Evolutionary conservation across 1,140 invertebrate species (phyloP), one percentile per base, ranked within the genome.

Genomic region (Brachionus manjavacas): DNA sequence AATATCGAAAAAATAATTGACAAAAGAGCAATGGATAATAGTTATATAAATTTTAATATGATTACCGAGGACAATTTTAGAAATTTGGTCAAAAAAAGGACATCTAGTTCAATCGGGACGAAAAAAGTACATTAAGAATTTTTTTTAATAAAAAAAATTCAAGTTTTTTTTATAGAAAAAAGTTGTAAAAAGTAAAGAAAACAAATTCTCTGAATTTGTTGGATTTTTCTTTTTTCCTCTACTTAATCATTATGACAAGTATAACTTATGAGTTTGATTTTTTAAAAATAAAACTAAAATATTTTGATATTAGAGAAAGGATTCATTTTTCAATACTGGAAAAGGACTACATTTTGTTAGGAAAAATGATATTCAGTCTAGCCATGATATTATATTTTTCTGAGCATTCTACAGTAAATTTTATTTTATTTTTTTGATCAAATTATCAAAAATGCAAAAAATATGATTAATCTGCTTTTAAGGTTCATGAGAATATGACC

Each of bases 181-280:
- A 68, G 25, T 31, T 2, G 66, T 31, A 14, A 68, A 72, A 41
- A 72, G 14, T 39, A 76, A 76, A 49, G 72, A 76, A 28, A 76
- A 76, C 16, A 76, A 49, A 25, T 76, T 76, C 16, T 76, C 72
- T 2, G 72, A 76, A 52, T 49, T 46, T 23, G 14, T 76, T 1
- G 72, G 72, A 11, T 76, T 43, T 28, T 76, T 76, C 25, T 76
- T 76, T 76, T 76, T 76, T 49, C 72, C 72, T 49, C 46, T 76
- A n/a, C 46, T 76, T 12, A 76, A 76, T 35, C 23, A 25, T 14
- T 76, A 76, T 49, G 72, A 76, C 41, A 41, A 72, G 68, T 72
- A 39, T 11, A 4, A 14, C 2, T 6, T n/a, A 39, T 23, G 28
- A 31, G 2, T 35, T 31, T 68, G 3, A 31, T 31, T 39, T 1